Conservation (phyloP, 37 sponge, comb jelly and placozoan genomes). For the Oscarella lobularis region DNA sequence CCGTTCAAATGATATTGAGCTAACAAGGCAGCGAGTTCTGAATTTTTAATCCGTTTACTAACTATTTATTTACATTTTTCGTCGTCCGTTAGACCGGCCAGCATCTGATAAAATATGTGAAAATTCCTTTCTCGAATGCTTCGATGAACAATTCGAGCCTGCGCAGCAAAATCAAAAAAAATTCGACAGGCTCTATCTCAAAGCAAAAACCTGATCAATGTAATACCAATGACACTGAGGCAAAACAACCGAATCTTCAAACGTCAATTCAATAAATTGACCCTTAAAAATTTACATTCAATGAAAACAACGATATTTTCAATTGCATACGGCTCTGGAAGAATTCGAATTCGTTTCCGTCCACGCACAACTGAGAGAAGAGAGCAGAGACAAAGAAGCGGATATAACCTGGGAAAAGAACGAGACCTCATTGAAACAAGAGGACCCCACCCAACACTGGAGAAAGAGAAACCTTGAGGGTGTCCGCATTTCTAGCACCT, state of each 20-base stretch:
- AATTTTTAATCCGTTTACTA: too few relatives aligned
- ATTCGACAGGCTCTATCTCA: background rate
- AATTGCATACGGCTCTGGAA: background rate
- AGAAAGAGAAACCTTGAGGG: conserved; percentile 2
- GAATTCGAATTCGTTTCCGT: background rate
- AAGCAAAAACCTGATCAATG: background rate
- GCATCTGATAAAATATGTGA: conserved; percentile 76
- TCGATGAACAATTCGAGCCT: conserved; percentile 30
- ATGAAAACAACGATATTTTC: background rate
- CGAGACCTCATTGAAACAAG: too few relatives aligned
- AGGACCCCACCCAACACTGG: too few relatives aligned
- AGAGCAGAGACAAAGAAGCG: background rate
- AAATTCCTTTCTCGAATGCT: conserved; percentile 47
- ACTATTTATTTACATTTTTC: conserved; percentile 35
- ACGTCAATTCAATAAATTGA: background rate
- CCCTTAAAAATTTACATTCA: background rate
- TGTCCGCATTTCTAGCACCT: background rate
- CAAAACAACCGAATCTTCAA: background rate
- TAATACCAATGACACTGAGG: background rate
- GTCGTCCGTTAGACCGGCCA: conserved; percentile 66
- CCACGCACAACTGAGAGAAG: background rate
- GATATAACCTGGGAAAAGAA: background rate
- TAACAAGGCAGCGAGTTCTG: too few relatives aligned
- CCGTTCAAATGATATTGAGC: conserved; percentile 42
- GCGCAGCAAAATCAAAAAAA: conserved; percentile 26